Conservation (phyloP, 2,113 vertebrate genomes). For the Sapajus apella region DNA sequence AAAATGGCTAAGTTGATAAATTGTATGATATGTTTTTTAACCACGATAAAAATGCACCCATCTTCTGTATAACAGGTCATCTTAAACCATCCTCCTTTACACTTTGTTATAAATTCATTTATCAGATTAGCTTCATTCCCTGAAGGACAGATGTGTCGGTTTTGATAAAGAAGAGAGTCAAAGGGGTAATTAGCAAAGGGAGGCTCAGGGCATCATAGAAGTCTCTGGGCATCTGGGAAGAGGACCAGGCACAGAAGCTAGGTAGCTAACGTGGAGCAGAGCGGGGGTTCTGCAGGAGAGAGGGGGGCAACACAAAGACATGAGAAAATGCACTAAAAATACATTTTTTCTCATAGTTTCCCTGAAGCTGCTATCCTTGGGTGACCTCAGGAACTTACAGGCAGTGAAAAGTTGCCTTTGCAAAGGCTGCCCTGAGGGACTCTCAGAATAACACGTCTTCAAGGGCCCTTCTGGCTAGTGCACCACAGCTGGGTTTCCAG, state of each 20-base stretch:
- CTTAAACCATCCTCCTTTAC: neutral
- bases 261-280: neutral
- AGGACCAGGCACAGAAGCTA: neutral
- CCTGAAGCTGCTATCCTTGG: conserved; percentile 22
- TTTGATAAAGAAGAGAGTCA: neutral
- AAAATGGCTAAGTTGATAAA: neutral
- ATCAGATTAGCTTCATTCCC: neutral
- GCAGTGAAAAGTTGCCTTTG: neutral
- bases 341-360: neutral
- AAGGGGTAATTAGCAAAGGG: neutral
- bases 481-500: neutral
- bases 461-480: neutral
- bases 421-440: conserved; percentile 4
- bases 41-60: neutral
- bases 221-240: neutral
- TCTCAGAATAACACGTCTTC: conserved; percentile 31
- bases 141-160: neutral
- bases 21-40: neutral
- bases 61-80: neutral
- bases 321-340: neutral
- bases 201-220: no score
- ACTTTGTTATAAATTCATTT: neutral
- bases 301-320: neutral
- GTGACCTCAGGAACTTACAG: conserved; percentile 36
- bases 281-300: neutral